A percentile compares a stretch with the other conserved stretches of the same genome.
phyloP scores from a whole-genome alignment of 2,888 invertebrate genomes.

The Lepas anatifera region DNA sequence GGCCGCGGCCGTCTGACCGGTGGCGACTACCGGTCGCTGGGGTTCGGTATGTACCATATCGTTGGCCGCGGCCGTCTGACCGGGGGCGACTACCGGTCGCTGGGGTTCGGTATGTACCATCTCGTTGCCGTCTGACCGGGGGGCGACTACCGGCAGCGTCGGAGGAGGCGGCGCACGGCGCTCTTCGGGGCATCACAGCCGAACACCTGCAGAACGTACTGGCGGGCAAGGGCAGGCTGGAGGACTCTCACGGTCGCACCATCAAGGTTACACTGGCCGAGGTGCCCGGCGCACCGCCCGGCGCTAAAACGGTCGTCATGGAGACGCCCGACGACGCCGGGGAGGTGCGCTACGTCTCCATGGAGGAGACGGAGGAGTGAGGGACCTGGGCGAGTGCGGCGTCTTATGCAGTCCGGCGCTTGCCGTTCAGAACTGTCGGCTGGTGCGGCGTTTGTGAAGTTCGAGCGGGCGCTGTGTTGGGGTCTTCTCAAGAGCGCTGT shows the following conservation, averaged over 20 bases:
- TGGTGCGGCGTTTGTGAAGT: no score
- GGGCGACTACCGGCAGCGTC: no score
- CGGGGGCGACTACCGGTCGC: neutral
- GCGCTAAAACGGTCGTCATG: conserved; percentile 11
- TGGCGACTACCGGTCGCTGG: neutral
- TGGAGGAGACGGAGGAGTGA: no score
- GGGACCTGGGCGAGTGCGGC: no score
- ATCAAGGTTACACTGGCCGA: conserved; percentile 6
- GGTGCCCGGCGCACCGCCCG: neutral
- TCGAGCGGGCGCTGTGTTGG: no score
- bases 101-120: no score
- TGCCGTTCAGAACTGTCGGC: no score
- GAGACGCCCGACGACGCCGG: conserved; percentile 11
- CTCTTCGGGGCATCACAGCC: neutral
- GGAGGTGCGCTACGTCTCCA: neutral
- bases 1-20: neutral
- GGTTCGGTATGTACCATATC: no score
- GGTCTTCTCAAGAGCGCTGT: no score
- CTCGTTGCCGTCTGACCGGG: no score
- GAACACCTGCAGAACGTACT: conserved; percentile 7
- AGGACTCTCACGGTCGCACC: neutral
- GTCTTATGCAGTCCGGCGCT: no score
- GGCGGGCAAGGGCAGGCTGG: neutral
- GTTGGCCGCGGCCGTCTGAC: neutral
- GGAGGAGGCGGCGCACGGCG: neutral